A percentile compares a stretch with the other conserved stretches of the same genome.
phyloP scores from a whole-genome alignment of 1,140 invertebrate genomes.

The Zaprionus capensis region DNA sequence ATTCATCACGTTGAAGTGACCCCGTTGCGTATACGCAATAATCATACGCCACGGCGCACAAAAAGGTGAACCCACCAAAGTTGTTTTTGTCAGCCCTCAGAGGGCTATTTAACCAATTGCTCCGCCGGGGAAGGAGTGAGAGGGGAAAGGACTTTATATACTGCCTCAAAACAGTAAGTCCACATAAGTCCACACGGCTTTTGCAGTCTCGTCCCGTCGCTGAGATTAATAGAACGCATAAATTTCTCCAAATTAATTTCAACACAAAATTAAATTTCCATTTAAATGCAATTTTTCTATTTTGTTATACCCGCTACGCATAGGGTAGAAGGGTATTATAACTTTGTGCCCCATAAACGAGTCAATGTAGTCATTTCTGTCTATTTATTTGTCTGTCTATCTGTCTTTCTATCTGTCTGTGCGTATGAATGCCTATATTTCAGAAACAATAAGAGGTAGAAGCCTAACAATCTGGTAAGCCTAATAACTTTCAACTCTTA shows the following conservation, averaged over 20 bases:
- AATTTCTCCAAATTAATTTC: constrained; percentile 5
- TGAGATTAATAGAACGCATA: constrained; percentile 5
- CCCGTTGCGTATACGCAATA: constrained; percentile 80
- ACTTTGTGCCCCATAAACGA: too few relatives aligned
- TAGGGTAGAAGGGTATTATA: too few relatives aligned
- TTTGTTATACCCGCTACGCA: not conserved
- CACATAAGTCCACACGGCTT: not conserved
- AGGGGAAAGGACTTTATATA: not conserved
- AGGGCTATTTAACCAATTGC: constrained; percentile 42
- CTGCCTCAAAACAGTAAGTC: not conserved
- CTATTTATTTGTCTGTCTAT: too few relatives aligned
- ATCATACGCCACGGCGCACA: constrained; percentile 64
- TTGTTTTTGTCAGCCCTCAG: constrained; percentile 35
- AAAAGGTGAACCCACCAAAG: not conserved
- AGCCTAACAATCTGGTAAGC: too few relatives aligned
- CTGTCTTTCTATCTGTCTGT: too few relatives aligned
- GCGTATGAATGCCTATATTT: too few relatives aligned
- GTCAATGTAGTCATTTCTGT: too few relatives aligned
- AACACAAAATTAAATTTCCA: constrained; percentile 1
- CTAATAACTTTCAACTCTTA: too few relatives aligned
- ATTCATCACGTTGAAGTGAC: constrained; percentile 78
- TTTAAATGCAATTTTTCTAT: constrained; percentile 3
- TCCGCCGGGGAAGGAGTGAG: constrained; percentile 11
- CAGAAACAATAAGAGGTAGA: too few relatives aligned
- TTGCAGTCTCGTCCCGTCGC: not conserved